Percentiles rank a stretch among this genome's conserved stretches.
These are phyloP conservation scores for Philereme transversata DNA, from an alignment of 2,888 invertebrate species.

Conservation along the genomic window DNA sequence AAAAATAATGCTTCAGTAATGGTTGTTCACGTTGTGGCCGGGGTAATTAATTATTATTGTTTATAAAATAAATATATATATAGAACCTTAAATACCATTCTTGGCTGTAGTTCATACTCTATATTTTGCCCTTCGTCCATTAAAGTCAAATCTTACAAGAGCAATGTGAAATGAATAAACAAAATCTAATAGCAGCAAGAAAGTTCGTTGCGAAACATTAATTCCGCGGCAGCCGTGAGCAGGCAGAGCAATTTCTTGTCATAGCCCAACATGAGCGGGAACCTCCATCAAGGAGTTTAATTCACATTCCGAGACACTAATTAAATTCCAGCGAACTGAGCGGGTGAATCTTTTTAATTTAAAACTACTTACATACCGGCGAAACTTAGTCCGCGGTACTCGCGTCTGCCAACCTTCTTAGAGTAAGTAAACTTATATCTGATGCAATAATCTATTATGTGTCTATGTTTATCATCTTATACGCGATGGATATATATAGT, in stretches of 20 bases:
- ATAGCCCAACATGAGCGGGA: constrained; percentile 50
- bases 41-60: too few relatives aligned
- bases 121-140: too few relatives aligned
- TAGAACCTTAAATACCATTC: too few relatives aligned
- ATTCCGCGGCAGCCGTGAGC: constrained; percentile 39
- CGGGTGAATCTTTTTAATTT: constrained; percentile 56
- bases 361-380: constrained; percentile 40
- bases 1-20: too few relatives aligned
- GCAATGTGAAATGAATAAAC: constrained; percentile 15
- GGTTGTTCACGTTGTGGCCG: too few relatives aligned
- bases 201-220: constrained; percentile 27
- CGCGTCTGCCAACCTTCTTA: too few relatives aligned
- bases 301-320: constrained; percentile 67
- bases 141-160: background rate
- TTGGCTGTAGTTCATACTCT: too few relatives aligned
- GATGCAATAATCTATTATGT: too few relatives aligned
- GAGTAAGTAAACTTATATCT: too few relatives aligned
- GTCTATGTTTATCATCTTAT: too few relatives aligned
- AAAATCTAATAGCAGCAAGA: constrained; percentile 15
- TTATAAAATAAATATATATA: too few relatives aligned
- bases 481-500: too few relatives aligned
- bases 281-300: constrained; percentile 60
- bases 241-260: constrained; percentile 49
- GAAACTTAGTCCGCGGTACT: constrained; percentile 20
- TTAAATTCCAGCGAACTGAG: constrained; percentile 68